Conservation (phyloP, 1,140 invertebrate species). For the Hestina assimilis region DNA sequence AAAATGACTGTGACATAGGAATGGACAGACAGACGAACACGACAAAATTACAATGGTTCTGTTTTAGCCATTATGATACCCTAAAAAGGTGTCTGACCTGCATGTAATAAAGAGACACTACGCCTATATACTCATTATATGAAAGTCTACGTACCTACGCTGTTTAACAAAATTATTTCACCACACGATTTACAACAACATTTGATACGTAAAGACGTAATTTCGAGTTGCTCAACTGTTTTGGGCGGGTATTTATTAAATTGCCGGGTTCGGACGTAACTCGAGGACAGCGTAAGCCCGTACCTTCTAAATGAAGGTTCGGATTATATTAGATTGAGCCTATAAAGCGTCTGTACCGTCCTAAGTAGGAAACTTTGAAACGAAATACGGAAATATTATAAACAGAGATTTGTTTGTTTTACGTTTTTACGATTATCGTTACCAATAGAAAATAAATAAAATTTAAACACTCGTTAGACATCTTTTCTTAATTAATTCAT, state of each 20-base stretch:
- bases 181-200: constrained; percentile 21
- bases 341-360: constrained; percentile 18
- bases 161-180: constrained; percentile 11
- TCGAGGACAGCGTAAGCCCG: constrained; percentile 33
- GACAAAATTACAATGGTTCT: no score
- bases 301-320: constrained; percentile 31
- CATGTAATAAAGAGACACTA: no score
- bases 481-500: no score
- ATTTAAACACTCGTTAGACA: no score
- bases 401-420: background rate
- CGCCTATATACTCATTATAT: background rate
- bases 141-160: background rate
- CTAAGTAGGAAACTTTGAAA: constrained; percentile 16
- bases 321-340: constrained; percentile 31
- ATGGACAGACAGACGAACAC: no score
- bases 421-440: background rate
- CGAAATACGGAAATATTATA: background rate
- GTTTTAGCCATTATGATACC: no score
- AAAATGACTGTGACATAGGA: no score
- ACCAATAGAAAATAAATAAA: no score
- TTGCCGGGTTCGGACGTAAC: constrained; percentile 28
- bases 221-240: constrained; percentile 31
- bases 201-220: constrained; percentile 23
- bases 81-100: no score
- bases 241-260: constrained; percentile 36